Evolutionary conservation across 2,888 invertebrate species (phyloP), one percentile per base, ranked within the genome.

Genomic region (Strigamia maritima): DNA sequence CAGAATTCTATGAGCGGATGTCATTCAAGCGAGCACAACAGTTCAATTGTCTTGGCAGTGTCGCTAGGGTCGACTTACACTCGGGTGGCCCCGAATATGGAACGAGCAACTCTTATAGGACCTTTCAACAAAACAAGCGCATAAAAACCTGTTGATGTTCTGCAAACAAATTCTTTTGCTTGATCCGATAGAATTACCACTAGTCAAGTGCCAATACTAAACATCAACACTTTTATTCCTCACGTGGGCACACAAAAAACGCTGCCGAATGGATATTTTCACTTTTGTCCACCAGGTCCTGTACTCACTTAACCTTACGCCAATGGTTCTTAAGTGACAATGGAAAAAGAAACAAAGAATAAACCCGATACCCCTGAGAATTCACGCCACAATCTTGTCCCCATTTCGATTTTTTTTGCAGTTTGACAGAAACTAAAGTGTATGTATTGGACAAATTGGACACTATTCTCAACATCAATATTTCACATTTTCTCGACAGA

Each of bases 21-120:
- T 70, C 70, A 70, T 70, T 70, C 26, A 70, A 70, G 70, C 70
- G 70, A 70, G 70, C 70, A 70, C 70, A 70, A 70, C 70, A 70
- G 70, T 70, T 70, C 70, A 26, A 70, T 70, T 70, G 70, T 70
- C 70, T 70, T 28, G 70, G 70, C 70, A 26, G 70, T 70, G 70
- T 70, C 70, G 70, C 70, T 26, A 70, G 70, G 70, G 70, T 70
- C 70, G 70, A 70, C 70, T 70, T 70, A 70, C 26, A 70, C 70
- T 28, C 26, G 70, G 26, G 70, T 70, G 70, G 70, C 70, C 70
- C 24, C 70, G 70, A 70, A 70, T 70, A 70, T 70, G 70, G 28
- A 70, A 70, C 70, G 28, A 70, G 70, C 19, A 26, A 28, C 8
- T 28, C n/a, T 14, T 26, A n/a, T n/a, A 26, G 16, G 7, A 12